These are phyloP conservation scores for Vidua chalybeata DNA, from an alignment of 2,113 vertebrate species.

Conservation along the genomic window DNA sequence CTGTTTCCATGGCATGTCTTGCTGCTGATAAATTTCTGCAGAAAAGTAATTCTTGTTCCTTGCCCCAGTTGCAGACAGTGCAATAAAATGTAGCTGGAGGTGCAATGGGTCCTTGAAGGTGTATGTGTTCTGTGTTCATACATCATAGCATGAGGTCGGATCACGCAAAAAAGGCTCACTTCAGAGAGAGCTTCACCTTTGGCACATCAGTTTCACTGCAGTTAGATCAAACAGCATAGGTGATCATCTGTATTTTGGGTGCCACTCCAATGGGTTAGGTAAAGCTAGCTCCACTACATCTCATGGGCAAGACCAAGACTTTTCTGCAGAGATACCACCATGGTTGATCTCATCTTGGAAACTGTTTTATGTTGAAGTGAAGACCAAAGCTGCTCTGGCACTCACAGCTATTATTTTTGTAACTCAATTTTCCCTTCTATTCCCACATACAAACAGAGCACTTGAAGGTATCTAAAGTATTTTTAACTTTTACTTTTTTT, in stretches of 20 bases:
- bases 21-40: background rate
- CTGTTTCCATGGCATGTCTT: background rate
- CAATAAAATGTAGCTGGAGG: background rate
- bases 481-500: background rate
- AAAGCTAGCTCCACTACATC: background rate
- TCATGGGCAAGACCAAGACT: background rate
- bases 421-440: background rate
- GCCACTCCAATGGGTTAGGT: background rate
- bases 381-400: background rate
- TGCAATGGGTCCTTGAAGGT: background rate
- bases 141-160: background rate
- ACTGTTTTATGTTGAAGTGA: background rate
- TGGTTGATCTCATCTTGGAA: background rate
- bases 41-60: background rate
- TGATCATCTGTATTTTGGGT: background rate
- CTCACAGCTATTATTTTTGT: background rate
- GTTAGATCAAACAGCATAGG: background rate
- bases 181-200: background rate
- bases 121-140: rapidly evolving
- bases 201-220: rapidly evolving
- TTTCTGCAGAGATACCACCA: background rate
- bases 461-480: background rate
- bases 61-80: background rate
- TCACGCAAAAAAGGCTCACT: background rate
- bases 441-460: background rate